Conservation (phyloP, 92 coral and sea anemone genomes). For the Scolanthus callimorphus region DNA sequence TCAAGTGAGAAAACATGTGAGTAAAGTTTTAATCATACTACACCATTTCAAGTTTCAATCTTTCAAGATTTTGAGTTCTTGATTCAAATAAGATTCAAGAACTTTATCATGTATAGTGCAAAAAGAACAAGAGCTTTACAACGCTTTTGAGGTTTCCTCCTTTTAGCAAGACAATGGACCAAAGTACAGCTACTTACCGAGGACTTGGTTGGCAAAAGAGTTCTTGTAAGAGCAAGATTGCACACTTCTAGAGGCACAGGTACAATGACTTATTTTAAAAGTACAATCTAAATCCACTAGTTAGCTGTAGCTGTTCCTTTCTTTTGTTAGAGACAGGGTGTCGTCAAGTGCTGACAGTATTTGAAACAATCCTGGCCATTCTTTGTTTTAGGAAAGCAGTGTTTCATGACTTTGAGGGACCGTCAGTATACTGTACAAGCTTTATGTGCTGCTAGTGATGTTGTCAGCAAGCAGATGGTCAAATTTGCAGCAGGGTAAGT, state of each 20-base stretch:
- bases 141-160: no score
- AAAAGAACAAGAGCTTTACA: no score
- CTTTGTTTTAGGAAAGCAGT: constrained; percentile 96
- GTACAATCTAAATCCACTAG: no score
- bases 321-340: no score
- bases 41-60: neutral
- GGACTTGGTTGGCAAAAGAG: constrained; percentile 68
- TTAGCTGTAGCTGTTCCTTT: no score
- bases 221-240: constrained; percentile 81
- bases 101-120: neutral
- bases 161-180: constrained; percentile 83
- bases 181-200: constrained; percentile 65
- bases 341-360: no score
- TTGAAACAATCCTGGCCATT: no score
- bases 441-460: constrained; percentile 87
- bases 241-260: constrained; percentile 98
- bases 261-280: constrained; percentile 13
- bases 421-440: constrained; percentile 92
- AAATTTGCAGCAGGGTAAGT: constrained; percentile 94
- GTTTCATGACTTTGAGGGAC: constrained; percentile 86
- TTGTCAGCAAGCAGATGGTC: constrained; percentile 95
- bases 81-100: neutral
- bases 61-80: neutral
- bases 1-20: constrained; percentile 88
- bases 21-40: constrained; percentile 1